These are phyloP conservation scores for Stenotaenia linearis DNA, from an alignment of 2,888 invertebrate species.

Conservation along the genomic window DNA sequence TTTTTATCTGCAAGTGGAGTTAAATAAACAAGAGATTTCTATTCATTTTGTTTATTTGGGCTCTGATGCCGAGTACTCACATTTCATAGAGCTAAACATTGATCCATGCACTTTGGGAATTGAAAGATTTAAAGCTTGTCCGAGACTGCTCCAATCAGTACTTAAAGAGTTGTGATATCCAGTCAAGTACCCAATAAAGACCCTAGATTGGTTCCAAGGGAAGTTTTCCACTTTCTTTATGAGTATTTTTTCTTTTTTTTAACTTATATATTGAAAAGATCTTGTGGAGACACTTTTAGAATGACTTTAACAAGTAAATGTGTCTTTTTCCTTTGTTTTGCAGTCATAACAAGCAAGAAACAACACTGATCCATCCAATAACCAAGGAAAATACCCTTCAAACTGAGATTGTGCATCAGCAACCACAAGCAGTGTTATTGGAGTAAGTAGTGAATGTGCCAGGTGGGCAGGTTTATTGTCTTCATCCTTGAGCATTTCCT, in stretches of 20 bases:
- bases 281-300: not conserved
- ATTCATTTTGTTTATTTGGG: not conserved
- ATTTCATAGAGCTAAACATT: too few species aligned
- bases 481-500: not conserved
- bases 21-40: not conserved
- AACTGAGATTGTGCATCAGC: slow-evolving; percentile 32
- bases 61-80: not conserved
- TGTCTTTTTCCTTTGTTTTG: slow-evolving; percentile 36
- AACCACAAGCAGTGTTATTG: slow-evolving; percentile 29
- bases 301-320: not conserved
- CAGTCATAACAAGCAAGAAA: slow-evolving; percentile 43
- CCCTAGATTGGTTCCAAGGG: not conserved
- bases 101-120: not conserved
- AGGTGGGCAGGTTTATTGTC: not conserved
- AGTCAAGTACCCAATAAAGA: not conserved
- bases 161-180: slow-evolving; percentile 12
- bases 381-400: slow-evolving; percentile 39
- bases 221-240: not conserved
- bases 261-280: not conserved
- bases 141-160: slow-evolving; percentile 12
- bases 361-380: slow-evolving; percentile 44
- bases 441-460: slow-evolving; percentile 9
- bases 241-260: not conserved
- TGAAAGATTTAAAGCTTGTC: slow-evolving; percentile 2
- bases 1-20: not conserved